These are phyloP conservation scores for Steinernema hermaphroditum DNA, from an alignment of 2,888 invertebrate genomes.

Conservation along the genomic window DNA sequence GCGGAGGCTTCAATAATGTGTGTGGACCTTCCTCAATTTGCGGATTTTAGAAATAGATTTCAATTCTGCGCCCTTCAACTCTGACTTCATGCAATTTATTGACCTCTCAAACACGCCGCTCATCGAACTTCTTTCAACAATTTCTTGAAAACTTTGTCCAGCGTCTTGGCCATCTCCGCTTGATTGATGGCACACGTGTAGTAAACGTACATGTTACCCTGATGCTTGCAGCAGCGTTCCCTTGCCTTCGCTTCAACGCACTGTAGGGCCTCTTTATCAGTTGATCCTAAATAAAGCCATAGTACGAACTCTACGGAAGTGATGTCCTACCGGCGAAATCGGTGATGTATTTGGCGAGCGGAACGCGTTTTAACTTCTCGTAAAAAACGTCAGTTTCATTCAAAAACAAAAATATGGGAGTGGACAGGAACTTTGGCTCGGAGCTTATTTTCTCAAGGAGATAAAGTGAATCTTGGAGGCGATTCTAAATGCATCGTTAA, in stretches of 20 bases:
- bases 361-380: slow-evolving; percentile 50
- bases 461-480: slow-evolving; percentile 48
- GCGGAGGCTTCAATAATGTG: no score
- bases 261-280: slow-evolving; percentile 51
- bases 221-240: slow-evolving; percentile 27
- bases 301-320: neutral
- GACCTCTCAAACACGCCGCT: slow-evolving; percentile 26
- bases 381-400: slow-evolving; percentile 59
- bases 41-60: no score
- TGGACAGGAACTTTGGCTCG: slow-evolving; percentile 49
- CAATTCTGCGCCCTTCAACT: no score
- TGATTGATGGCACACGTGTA: slow-evolving; percentile 47
- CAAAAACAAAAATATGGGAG: slow-evolving; percentile 54
- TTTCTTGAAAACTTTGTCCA: slow-evolving; percentile 46
- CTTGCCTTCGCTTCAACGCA: slow-evolving; percentile 47
- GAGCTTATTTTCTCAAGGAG: slow-evolving; percentile 47
- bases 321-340: slow-evolving; percentile 43
- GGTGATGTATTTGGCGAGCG: slow-evolving; percentile 44
- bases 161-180: slow-evolving; percentile 42
- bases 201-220: slow-evolving; percentile 27
- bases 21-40: no score
- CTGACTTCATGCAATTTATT: no score
- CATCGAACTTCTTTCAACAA: slow-evolving; percentile 38
- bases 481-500: slow-evolving; percentile 42
- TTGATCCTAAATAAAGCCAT: slow-evolving; percentile 41